Evolutionary conservation across 2,888 invertebrate species (phyloP).

Genomic region (Agrochola lychnidis): DNA sequence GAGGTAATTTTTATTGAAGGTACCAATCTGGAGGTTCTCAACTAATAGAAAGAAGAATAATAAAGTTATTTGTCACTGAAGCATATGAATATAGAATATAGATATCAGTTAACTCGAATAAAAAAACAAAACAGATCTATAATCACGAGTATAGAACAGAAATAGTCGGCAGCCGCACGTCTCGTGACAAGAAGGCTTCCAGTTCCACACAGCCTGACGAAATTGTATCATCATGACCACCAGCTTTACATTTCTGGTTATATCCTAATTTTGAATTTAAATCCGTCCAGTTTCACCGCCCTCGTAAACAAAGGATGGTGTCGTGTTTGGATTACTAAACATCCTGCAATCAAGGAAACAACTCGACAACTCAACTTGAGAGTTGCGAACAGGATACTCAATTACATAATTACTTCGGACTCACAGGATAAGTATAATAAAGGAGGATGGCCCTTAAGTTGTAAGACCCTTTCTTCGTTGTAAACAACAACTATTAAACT

Average conservation of each 20-base stretch:
- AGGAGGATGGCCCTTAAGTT: conserved; percentile 30
- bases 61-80: neutral
- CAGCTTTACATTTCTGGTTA: conserved; percentile 7
- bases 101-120: neutral
- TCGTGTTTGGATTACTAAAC: conserved; percentile 61
- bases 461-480: conserved; percentile 7
- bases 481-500: conserved; percentile 48
- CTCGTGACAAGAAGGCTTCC: neutral
- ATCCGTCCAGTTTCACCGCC: conserved; percentile 17
- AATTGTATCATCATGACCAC: conserved; percentile 17
- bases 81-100: neutral
- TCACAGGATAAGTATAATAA: conserved; percentile 51
- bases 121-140: neutral
- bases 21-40: neutral
- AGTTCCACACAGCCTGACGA: neutral
- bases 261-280: conserved; percentile 14
- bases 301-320: conserved; percentile 46
- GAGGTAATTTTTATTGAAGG: neutral
- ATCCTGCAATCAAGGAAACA: conserved; percentile 67
- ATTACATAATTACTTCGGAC: conserved; percentile 63
- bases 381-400: conserved; percentile 66
- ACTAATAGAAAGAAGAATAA: neutral
- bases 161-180: neutral
- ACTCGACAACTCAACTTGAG: conserved; percentile 57
- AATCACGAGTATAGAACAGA: neutral